Percentiles rank a stretch among this genome's conserved stretches.
phyloP scores from a whole-genome alignment of 2,888 invertebrate species.

The Trypoxylon attenuatum region DNA sequence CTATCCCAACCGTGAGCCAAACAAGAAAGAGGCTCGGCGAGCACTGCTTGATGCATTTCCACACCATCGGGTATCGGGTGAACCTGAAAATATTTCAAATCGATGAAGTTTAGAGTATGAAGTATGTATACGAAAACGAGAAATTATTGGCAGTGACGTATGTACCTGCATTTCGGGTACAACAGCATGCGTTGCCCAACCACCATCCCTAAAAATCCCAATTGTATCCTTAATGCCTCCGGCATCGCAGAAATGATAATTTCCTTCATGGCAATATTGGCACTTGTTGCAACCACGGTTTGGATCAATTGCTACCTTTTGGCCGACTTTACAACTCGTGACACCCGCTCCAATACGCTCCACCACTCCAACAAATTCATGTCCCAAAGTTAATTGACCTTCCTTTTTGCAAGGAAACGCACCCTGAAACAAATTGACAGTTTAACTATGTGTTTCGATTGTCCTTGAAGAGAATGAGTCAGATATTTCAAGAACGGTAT shows the following conservation, averaged over 20 bases:
- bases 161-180: conserved; percentile 79
- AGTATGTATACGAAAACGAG: too few relatives aligned
- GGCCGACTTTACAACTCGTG: conserved; percentile 78
- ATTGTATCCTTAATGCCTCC: conserved; percentile 80
- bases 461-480: too few relatives aligned
- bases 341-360: conserved; percentile 78
- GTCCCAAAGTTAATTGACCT: conserved; percentile 78
- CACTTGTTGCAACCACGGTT: conserved; percentile 81
- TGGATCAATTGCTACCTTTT: conserved; percentile 82
- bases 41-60: conserved; percentile 76
- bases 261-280: conserved; percentile 78
- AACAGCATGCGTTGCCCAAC: conserved; percentile 81
- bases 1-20: conserved; percentile 82
- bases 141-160: too few relatives aligned
- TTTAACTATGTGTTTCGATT: not conserved
- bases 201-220: conserved; percentile 81
- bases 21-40: conserved; percentile 83
- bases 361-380: conserved; percentile 82
- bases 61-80: conserved; percentile 62
- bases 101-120: not conserved
- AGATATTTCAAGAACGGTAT: not conserved
- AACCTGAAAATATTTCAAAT: conserved; percentile 51
- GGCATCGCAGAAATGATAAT: conserved; percentile 79
- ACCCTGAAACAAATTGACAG: conserved; percentile 75
- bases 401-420: conserved; percentile 79